Evolutionary conservation across 37 sponge, comb jelly and placozoan species (phyloP), one percentile per base, ranked within the genome.

Genomic region (Chondrosia reniformis): DNA sequence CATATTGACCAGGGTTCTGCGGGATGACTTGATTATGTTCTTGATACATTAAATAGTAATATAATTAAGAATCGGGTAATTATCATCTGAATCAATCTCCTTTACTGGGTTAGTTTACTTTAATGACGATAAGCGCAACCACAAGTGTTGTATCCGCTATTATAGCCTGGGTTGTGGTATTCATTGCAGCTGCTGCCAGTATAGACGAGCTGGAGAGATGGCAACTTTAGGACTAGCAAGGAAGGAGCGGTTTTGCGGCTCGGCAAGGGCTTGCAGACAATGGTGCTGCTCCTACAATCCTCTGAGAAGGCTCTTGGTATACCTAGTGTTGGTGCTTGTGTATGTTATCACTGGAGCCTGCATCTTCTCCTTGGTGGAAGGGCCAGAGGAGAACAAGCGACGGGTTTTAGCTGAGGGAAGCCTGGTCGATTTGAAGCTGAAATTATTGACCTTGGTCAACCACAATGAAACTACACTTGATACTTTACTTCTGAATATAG

Each of bases 321-420:
- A 46, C 32, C 64, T 80, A 15, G 33, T 38, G 33, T 22, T 83
- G 0, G 43, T 90, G 1, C 37, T 80, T 12, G 59, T 80, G 15
- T 93, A 93, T 46, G 52, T 89, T 19, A 1, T 78, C 1, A 31
- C 86, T 17, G 91, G 91, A 24, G 91, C 84, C 3, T 38, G 33
- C 10, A 28, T 83, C 10, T 91, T 91, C 61, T 31, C 6, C 3
- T 44, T 36, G 4, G 46, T 81, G 33, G 91, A 91, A 57, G 19
- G 57, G 1, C 72, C 74, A 2, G 55, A 58, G 0, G 90, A 89
- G 49, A 33, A 4, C 33, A 61, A 67, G 6, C 25, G 9, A 57
- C 33, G 59, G 1, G 44, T 8, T 22, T 41, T 45, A 24, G 76
- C 75, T 25, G 27, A 45, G 25, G 10, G 49, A 4, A 65, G 49